Evolutionary conservation across 2,797 vertebrate genomes (phyloP).

Genomic region (Hippoglossus hippoglossus): DNA sequence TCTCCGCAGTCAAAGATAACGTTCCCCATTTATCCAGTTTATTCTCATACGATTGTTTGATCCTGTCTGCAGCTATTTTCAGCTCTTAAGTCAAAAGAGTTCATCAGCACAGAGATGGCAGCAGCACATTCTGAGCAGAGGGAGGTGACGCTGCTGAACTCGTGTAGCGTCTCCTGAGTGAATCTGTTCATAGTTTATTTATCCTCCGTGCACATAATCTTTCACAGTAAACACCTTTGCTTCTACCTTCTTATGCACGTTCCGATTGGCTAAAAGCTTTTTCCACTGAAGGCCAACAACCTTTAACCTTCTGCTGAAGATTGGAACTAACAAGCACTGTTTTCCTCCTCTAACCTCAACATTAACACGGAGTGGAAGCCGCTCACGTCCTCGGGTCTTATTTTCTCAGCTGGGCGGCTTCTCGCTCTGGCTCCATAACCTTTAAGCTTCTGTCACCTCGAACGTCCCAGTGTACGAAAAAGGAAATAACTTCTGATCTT

Average conservation of each 20-base stretch:
- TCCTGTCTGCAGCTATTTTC: constrained; percentile 55
- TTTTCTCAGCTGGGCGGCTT: background rate
- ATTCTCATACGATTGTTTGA: constrained; percentile 43
- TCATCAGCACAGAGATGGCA: constrained; percentile 51
- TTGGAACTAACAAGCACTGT: background rate
- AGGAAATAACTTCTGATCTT: constrained; percentile 28
- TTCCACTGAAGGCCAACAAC: background rate
- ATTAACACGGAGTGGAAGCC: background rate
- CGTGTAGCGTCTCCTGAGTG: constrained; percentile 28
- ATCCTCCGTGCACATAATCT: constrained; percentile 4
- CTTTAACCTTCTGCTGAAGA: background rate
- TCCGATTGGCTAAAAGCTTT: background rate
- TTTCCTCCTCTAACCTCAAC: background rate
- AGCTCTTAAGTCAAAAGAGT: constrained; percentile 49
- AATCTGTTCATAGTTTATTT: constrained; percentile 32
- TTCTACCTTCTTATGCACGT: no score
- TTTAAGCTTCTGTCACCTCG: constrained; percentile 17
- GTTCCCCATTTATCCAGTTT: constrained; percentile 35
- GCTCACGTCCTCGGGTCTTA: background rate
- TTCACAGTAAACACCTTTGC: constrained; percentile 15
- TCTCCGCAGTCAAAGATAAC: constrained; percentile 45
- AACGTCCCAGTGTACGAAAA: constrained; percentile 14
- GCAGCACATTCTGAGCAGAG: constrained; percentile 13
- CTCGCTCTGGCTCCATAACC: constrained; percentile 13
- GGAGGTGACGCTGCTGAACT: constrained; percentile 49